Evolutionary conservation across 2,797 vertebrate genomes (phyloP), one percentile per base, ranked within the genome.

Genomic region (Ctenopoma kingsleyae): DNA sequence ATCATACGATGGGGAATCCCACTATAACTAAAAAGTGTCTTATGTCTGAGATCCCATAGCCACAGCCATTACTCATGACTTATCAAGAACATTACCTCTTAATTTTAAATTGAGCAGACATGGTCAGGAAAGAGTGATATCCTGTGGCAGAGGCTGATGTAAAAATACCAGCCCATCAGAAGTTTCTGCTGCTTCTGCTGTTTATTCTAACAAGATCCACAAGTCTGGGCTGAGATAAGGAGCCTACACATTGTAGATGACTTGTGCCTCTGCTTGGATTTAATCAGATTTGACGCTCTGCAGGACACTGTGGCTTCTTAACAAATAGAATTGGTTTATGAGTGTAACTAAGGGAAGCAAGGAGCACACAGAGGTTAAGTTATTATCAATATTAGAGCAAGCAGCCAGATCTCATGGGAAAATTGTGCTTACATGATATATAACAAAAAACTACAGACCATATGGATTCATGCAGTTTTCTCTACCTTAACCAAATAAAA

Each of bases 241-340:
- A 84, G 67, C 63, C 85, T 76, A 86, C 87, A 87, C 85, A 92
- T 86, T 89, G 86, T 50, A 73, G 71, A 90, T 83, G 88, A 90
- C 82, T 89, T 79, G 84, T 64, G 84, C 76, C 78, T 87, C 81
- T 82, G 65, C 83, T 78, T 20, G 10, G 65, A 81, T 87, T 82
- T 90, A 93, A 94, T 93, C 65, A 8, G 76, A 92, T 91, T 89
- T 86, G 80, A 85, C 55, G 69, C 86, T 79, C 72, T 10, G 80
- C 76, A 82, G 89, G 91, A 91, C 91, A 92, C 89, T 92, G 90
- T 91, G 92, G 92, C 92, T 91, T 79, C 74, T 86, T 91, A 91
- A 94, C 82, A 69, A 92, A 87, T 82, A 59, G 70, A 91, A 92
- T 91, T 92, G 82, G 82, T 91, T 93, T 88, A 90, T 69, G 46